Percentiles rank a stretch among this genome's conserved stretches.
Evolutionary conservation across 1,140 invertebrate species (phyloP).

Genomic region (Drosophila ananassae): DNA sequence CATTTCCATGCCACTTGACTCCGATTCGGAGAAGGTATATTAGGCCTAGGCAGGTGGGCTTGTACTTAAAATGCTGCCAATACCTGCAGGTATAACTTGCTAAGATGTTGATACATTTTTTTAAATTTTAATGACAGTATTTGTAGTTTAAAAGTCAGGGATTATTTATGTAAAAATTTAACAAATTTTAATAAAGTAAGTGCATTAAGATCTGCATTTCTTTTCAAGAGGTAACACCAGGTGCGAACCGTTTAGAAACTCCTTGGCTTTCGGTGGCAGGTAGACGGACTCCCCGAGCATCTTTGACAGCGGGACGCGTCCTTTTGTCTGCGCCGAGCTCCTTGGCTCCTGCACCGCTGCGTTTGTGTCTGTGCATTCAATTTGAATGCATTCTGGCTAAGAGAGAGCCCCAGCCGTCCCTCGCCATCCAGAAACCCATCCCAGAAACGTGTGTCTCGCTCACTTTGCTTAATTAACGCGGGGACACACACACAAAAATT

Average conservation of each 20-base stretch:
- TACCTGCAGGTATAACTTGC: too few species aligned
- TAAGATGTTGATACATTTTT: too few species aligned
- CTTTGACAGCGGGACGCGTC: slow-evolving; percentile 39
- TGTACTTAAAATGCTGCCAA: not conserved
- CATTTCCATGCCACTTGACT: slow-evolving; percentile 41
- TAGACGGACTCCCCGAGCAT: slow-evolving; percentile 44
- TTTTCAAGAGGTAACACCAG: not conserved
- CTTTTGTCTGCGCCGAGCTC: slow-evolving; percentile 52
- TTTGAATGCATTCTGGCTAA: slow-evolving; percentile 64
- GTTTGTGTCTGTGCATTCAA: slow-evolving; percentile 69
- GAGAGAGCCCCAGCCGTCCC: slow-evolving; percentile 3
- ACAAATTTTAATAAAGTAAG: too few species aligned
- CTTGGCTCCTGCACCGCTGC: slow-evolving; percentile 46
- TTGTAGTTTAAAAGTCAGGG: too few species aligned
- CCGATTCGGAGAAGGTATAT: not conserved
- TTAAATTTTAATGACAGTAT: not conserved
- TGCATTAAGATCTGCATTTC: too few species aligned
- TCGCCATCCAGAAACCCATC: not conserved
- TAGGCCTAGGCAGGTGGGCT: not conserved
- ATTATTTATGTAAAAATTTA: too few species aligned
- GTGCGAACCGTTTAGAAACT: not conserved
- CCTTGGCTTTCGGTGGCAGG: slow-evolving; percentile 27
- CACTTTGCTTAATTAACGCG: slow-evolving; percentile 82
- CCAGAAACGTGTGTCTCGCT: slow-evolving; percentile 70
- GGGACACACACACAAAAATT: slow-evolving; percentile 46